phyloP scores from a whole-genome alignment of 2,888 invertebrate genomes.

The Thyatira batis region DNA sequence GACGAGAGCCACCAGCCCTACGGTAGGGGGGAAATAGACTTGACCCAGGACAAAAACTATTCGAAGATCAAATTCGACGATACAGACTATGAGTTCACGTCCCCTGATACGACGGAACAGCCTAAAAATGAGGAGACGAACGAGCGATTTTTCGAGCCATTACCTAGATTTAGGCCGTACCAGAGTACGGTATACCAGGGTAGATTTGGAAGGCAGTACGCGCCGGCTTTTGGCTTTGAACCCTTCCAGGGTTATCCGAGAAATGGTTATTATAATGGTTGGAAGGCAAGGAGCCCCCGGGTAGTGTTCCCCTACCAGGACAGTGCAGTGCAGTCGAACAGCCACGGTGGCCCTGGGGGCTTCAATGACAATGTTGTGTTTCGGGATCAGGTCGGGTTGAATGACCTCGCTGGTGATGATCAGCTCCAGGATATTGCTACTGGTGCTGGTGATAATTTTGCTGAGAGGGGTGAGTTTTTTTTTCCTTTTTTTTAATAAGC shows the following conservation, averaged over 20 bases:
- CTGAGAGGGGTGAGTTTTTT: constrained; percentile 84
- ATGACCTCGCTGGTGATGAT: constrained; percentile 82
- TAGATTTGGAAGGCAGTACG: constrained; percentile 62
- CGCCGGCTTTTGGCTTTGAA: constrained; percentile 63
- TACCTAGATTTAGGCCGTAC: constrained; percentile 51
- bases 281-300: constrained; percentile 75
- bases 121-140: constrained; percentile 47
- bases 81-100: constrained; percentile 74
- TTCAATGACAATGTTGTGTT: constrained; percentile 74
- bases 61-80: constrained; percentile 78
- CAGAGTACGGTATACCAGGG: constrained; percentile 59
- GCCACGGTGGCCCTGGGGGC: constrained; percentile 62
- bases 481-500: not conserved
- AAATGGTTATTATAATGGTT: constrained; percentile 64
- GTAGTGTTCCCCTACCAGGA: constrained; percentile 77
- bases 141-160: constrained; percentile 67
- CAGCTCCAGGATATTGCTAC: constrained; percentile 84
- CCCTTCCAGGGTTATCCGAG: constrained; percentile 54
- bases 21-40: constrained; percentile 71
- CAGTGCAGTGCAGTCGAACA: constrained; percentile 70
- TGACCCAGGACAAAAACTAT: constrained; percentile 55
- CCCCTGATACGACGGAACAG: constrained; percentile 42
- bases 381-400: constrained; percentile 83
- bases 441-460: constrained; percentile 76
- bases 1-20: constrained; percentile 60